Base-by-base conservation (phyloP, 2,113 vertebrate genomes). In the Phasianus colchicus region DNA sequence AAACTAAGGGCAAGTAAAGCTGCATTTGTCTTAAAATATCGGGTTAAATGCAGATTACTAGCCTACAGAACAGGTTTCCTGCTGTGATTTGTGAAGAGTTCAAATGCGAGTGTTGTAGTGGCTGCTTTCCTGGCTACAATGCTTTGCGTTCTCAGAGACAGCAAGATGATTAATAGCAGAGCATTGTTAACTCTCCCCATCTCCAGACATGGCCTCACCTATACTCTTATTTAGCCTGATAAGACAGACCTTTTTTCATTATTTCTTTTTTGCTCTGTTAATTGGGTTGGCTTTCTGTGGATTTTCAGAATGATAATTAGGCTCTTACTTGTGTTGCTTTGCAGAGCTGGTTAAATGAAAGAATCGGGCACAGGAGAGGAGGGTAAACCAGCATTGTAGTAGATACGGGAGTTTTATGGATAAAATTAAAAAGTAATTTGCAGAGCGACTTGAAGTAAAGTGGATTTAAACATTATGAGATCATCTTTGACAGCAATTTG, bases 351-450 rank as follows among this genome's bases (percentile, higher is more conserved):
- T 43, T 86, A 77, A 82, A 76, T 36, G 36, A 87, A 89, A 84
- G 30, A 86, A 66, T 76, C 57, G 34, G 72, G 18, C 80, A 45
- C 11, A 75, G 84, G 72, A 78, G 66, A 81, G 50, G 47, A 45
- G 20, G 61, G 27, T 88, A 83, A 61, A 87, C 22, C n/a, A 32
- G 40, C 64, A 36, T 77, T 32, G 2, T 65, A 45, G 57, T 38
- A 86, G 75, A 82, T 67, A 10, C 32, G 48, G 64, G 86, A 89
- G 91, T 89, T 94, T 88, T 76, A 89, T 22, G 27, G 93, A 38
- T 79, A 83, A 93, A 96, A 92, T 93, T 91, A 86, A 85, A 87
- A 69, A 83, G 86, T 91, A 95, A 95, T 95, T 93, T 95, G 86
- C 92, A 94, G 94, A 96, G 89, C 16, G 13, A 70, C 63, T 95